Evolutionary conservation across 2,797 vertebrate genomes (phyloP).

Genomic region (Helostoma temminkii): DNA sequence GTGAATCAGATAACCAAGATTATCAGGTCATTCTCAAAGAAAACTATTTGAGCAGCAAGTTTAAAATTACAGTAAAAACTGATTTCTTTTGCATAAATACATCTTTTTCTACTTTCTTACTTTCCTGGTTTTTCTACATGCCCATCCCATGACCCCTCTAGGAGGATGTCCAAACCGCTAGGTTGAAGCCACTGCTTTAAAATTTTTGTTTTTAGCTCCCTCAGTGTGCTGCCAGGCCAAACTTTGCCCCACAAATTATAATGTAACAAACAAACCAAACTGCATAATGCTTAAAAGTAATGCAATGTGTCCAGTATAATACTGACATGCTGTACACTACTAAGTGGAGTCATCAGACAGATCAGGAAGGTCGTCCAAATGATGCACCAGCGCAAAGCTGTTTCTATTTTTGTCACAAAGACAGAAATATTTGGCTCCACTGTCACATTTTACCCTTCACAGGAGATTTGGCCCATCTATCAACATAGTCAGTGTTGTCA

Average conservation of each 20-base stretch:
- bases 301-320: constrained; percentile 8
- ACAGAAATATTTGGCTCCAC: not conserved
- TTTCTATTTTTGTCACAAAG: no score
- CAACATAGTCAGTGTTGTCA: constrained; percentile 2
- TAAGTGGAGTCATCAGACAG: constrained; percentile 29
- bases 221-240: not conserved
- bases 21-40: no score
- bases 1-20: no score
- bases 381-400: constrained; percentile 15
- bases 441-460: constrained; percentile 9
- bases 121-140: no score
- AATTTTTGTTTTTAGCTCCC: not conserved
- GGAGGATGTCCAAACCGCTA: no score
- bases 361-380: constrained; percentile 30
- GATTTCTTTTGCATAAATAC: no score
- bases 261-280: constrained; percentile 6
- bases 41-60: no score
- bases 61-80: no score
- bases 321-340: no score
- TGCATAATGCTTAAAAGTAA: not conserved
- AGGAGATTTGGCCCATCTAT: not conserved
- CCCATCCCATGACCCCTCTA: no score
- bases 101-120: no score
- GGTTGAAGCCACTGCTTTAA: no score
- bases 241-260: not conserved